A percentile compares a stretch with the other conserved stretches of the same genome.
phyloP scores from a whole-genome alignment of 2,888 invertebrate genomes.

The Cosmorhoe ocellata region DNA sequence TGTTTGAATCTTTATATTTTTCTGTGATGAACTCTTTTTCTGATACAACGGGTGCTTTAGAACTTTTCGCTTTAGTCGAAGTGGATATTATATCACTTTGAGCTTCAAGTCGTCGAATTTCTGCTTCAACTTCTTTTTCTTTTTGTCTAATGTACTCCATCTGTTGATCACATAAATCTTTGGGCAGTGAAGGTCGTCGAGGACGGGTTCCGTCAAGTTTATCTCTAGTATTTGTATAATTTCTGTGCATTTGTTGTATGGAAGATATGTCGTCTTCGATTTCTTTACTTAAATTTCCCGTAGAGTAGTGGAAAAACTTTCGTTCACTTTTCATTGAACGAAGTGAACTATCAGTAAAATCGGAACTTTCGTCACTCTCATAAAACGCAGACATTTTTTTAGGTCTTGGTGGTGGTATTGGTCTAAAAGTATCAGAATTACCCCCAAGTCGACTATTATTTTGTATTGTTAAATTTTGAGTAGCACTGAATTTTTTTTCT shows the following conservation, averaged over 20 bases:
- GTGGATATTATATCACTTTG: slow-evolving; percentile 60
- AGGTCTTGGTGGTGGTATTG: slow-evolving; percentile 69
- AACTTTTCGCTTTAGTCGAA: slow-evolving; percentile 47
- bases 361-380: slow-evolving; percentile 74
- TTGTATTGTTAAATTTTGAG: slow-evolving; percentile 35
- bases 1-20: slow-evolving; percentile 51
- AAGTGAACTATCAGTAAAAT: slow-evolving; percentile 65
- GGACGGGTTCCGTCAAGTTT: slow-evolving; percentile 45
- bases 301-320: slow-evolving; percentile 72
- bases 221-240: slow-evolving; percentile 57
- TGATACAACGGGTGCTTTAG: slow-evolving; percentile 65
- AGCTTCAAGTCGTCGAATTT: slow-evolving; percentile 84
- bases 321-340: slow-evolving; percentile 64
- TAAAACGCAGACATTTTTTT: slow-evolving; percentile 66
- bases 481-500: slow-evolving; percentile 37
- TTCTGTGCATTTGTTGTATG: slow-evolving; percentile 75
- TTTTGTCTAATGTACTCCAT: slow-evolving; percentile 85
- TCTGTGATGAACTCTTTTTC: slow-evolving; percentile 57
- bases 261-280: slow-evolving; percentile 74
- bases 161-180: slow-evolving; percentile 84
- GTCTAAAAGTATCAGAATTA: slow-evolving; percentile 50
- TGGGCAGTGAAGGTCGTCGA: slow-evolving; percentile 83
- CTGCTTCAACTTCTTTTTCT: slow-evolving; percentile 86
- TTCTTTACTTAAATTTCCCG: slow-evolving; percentile 73
- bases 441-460: slow-evolving; percentile 30